phyloP scores from a whole-genome alignment of 2,888 invertebrate genomes.

The Drosophila rellima region DNA sequence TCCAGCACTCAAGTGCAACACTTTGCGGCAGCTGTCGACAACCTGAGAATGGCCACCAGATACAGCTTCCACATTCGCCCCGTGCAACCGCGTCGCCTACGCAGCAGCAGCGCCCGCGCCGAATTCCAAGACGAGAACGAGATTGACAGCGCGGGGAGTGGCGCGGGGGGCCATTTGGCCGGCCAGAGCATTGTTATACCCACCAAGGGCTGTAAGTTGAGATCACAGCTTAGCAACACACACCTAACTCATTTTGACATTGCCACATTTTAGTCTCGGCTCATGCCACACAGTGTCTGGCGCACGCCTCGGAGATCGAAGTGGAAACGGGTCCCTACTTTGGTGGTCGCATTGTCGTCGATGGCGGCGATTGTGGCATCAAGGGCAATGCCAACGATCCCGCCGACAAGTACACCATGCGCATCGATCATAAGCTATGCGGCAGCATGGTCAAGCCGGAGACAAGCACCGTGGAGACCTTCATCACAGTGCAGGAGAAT shows the following conservation, averaged over 20 bases:
- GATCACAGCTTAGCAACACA: background rate
- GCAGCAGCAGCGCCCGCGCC: conserved; percentile 82
- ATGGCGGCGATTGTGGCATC: conserved; percentile 90
- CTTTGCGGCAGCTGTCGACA: conserved; percentile 89
- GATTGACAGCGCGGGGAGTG: conserved; percentile 78
- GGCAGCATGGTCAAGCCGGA: conserved; percentile 92
- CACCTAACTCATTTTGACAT: background rate
- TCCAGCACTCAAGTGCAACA: conserved; percentile 81
- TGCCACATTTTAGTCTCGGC: conserved; percentile 89
- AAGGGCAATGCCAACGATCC: conserved; percentile 91
- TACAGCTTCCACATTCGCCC: conserved; percentile 92
- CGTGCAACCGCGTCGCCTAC: conserved; percentile 81
- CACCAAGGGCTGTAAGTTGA: conserved; percentile 92
- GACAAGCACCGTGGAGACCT: conserved; percentile 90
- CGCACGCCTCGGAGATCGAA: conserved; percentile 93
- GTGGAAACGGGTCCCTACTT: conserved; percentile 94
- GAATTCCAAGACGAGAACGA: conserved; percentile 85
- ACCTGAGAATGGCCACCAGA: conserved; percentile 92
- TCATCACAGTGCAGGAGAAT: conserved; percentile 94
- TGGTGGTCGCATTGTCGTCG: conserved; percentile 91
- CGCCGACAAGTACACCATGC: conserved; percentile 90
- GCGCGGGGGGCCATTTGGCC: conserved; percentile 85
- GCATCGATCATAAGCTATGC: conserved; percentile 91
- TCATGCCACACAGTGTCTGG: conserved; percentile 91
- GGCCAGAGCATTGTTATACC: conserved; percentile 91